Conservation (phyloP, 2,888 invertebrate species). For the Drosophila anceps region DNA sequence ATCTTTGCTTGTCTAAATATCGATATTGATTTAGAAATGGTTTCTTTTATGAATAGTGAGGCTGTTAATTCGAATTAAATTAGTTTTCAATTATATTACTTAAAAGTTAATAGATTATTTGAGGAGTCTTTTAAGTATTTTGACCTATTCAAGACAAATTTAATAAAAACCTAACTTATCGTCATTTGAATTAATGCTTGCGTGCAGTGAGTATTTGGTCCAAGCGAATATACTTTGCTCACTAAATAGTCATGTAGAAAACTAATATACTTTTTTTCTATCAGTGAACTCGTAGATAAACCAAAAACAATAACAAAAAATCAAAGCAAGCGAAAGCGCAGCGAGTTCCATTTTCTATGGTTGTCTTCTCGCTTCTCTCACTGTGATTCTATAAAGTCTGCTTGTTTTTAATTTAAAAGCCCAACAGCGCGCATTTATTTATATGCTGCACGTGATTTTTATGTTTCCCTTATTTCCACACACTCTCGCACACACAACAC, state of each 20-base stretch:
- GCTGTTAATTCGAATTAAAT: not conserved
- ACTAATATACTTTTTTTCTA: not conserved
- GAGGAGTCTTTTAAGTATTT: not conserved
- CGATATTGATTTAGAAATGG: too few species aligned
- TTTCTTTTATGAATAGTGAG: too few species aligned
- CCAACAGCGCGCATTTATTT: constrained; percentile 71
- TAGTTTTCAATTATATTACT: not conserved
- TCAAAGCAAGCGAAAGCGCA: constrained; percentile 3
- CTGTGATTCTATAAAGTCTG: constrained; percentile 53
- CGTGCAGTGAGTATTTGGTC: too few species aligned
- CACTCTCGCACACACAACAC: constrained; percentile 4
- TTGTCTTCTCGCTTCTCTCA: constrained; percentile 16
- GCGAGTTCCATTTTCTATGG: constrained; percentile 20
- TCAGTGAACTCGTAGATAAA: not conserved
- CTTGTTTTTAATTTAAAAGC: constrained; percentile 78
- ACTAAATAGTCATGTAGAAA: not conserved
- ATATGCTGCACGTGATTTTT: constrained; percentile 72
- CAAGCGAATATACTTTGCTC: not conserved
- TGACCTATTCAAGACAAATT: too few species aligned
- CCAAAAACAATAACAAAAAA: constrained; percentile 5
- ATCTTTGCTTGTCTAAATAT: not conserved
- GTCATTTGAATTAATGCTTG: too few species aligned
- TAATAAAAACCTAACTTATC: too few species aligned
- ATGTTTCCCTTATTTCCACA: constrained; percentile 34
- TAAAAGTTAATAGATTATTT: not conserved